A percentile compares a stretch with the other conserved stretches of the same genome.
Evolutionary conservation across 2,888 invertebrate genomes (phyloP).

Genomic region (Ischnura elegans): DNA sequence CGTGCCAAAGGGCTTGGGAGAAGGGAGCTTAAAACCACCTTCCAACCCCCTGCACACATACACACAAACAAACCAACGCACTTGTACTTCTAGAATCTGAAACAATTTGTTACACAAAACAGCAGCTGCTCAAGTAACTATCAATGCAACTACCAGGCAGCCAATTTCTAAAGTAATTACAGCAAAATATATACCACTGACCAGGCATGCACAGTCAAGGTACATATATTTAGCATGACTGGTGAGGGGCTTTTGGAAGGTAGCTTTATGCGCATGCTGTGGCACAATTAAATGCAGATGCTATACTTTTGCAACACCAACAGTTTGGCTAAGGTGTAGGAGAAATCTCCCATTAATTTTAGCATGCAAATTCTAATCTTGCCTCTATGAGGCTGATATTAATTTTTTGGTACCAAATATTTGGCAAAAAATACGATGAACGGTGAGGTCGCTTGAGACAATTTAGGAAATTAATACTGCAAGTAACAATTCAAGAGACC

Average conservation of each 20-base stretch:
- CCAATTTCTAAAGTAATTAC: background rate
- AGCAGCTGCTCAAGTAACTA: conserved; percentile 61
- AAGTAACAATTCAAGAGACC: background rate
- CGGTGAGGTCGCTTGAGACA: background rate
- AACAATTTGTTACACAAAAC: conserved; percentile 3
- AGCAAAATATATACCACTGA: conserved; percentile 12
- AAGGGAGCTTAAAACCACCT: conserved; percentile 43
- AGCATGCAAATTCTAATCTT: conserved; percentile 61
- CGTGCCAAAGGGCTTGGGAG: conserved; percentile 42
- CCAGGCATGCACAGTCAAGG: conserved; percentile 38
- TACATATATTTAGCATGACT: conserved; percentile 13
- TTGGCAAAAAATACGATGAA: conserved; percentile 40
- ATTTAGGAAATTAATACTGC: background rate
- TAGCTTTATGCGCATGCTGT: conserved; percentile 57
- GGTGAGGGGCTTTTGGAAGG: conserved; percentile 45
- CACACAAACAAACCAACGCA: conserved; percentile 41
- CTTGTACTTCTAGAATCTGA: conserved; percentile 37
- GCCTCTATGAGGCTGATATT: conserved; percentile 50
- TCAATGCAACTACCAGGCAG: conserved; percentile 49
- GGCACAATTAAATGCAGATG: conserved; percentile 54
- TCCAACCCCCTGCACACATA: conserved; percentile 56
- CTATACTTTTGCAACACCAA: conserved; percentile 55
- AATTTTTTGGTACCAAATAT: conserved; percentile 11
- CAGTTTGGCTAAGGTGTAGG: conserved; percentile 25
- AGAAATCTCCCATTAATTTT: conserved; percentile 39